Evolutionary conservation across 2,797 vertebrate genomes (phyloP).

Genomic region (Hoplostethus mediterraneus): DNA sequence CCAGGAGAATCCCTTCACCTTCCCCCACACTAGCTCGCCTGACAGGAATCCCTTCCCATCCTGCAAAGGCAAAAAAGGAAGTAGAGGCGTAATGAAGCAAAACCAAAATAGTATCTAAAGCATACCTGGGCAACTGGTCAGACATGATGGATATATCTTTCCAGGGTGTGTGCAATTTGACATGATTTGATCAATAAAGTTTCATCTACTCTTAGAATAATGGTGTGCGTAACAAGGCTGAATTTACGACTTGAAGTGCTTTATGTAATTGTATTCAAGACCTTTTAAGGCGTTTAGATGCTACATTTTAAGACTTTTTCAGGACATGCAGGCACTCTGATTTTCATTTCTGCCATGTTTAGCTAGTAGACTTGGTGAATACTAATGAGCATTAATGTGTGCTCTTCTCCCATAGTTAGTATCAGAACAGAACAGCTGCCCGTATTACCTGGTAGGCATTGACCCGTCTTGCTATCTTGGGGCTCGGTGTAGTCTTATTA

Average conservation of each 20-base stretch:
- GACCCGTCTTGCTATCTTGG: constrained; percentile 51
- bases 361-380: not conserved
- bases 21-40: constrained; percentile 86
- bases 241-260: no score
- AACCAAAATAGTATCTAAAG: not conserved
- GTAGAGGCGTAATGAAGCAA: not conserved
- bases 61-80: constrained; percentile 53
- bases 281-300: no score
- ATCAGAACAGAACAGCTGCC: not conserved
- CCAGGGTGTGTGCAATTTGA: no score
- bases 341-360: not conserved
- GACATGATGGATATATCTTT: not conserved
- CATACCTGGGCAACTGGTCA: not conserved
- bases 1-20: constrained; percentile 82
- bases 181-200: no score
- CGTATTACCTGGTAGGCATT: constrained; percentile 72
- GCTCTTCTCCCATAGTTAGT: not conserved
- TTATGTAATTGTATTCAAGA: no score
- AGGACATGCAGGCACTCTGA: not conserved
- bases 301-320: no score
- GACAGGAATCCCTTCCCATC: constrained; percentile 80
- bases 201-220: no score
- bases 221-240: no score
- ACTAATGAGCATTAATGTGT: not conserved
- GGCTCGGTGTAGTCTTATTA: constrained; percentile 54